Evolutionary conservation across 2,888 invertebrate genomes (phyloP).

Genomic region (Tromatobia lineatoria): DNA sequence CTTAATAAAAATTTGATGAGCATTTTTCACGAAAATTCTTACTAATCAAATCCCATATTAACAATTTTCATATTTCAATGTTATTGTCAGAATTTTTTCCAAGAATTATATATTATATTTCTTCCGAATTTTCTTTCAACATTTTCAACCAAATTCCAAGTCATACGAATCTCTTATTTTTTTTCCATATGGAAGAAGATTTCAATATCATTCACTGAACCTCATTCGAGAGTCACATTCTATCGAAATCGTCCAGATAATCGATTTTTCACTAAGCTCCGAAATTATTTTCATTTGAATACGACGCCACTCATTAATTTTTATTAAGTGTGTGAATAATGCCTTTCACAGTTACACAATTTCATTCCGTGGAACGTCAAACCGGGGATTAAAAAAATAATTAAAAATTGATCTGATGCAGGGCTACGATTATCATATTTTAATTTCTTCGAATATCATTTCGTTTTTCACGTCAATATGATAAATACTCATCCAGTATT

Average conservation of each 20-base stretch:
- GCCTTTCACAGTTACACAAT: neutral
- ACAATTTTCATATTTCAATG: too few species aligned
- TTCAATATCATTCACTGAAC: neutral
- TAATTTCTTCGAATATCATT: neutral
- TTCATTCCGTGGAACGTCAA: neutral
- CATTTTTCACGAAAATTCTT: too few species aligned
- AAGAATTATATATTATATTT: too few species aligned
- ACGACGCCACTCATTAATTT: neutral
- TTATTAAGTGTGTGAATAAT: neutral
- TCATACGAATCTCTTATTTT: too few species aligned
- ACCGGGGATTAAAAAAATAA: neutral
- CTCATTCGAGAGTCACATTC: neutral
- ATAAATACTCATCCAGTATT: neutral
- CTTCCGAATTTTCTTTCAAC: too few species aligned
- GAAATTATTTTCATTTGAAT: constrained; percentile 1
- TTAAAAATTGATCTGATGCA: neutral
- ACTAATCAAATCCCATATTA: too few species aligned
- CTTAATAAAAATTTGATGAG: too few species aligned
- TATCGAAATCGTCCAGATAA: neutral
- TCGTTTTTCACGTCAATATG: neutral
- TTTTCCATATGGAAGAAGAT: too few species aligned
- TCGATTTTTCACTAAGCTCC: neutral
- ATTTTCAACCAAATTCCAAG: too few species aligned
- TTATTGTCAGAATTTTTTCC: too few species aligned
- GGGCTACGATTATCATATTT: constrained; percentile 1